A percentile compares a stretch with the other conserved stretches of the same genome.
phyloP scores from a whole-genome alignment of 2,113 vertebrate species.

The Beaufortia kweichowensis region DNA sequence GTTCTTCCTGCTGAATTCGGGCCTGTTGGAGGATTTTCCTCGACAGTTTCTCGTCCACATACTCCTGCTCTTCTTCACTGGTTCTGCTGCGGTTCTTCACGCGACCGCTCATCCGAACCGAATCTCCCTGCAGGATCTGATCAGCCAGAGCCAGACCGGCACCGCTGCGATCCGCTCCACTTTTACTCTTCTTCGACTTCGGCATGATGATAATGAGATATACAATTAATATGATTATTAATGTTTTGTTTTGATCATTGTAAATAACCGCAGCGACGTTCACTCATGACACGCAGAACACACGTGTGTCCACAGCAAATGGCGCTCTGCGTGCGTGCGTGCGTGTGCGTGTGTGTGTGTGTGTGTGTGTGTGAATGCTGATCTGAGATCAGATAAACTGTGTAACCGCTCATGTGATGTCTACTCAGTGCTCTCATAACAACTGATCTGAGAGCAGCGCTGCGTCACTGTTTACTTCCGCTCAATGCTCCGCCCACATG shows the following conservation, averaged over 20 bases:
- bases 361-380: background rate
- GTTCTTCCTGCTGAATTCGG: slow-evolving; percentile 89
- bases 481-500: background rate
- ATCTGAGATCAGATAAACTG: background rate
- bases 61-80: slow-evolving; percentile 71
- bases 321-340: background rate
- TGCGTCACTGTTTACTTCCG: slow-evolving; percentile 26
- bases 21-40: slow-evolving; percentile 90
- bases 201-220: slow-evolving; percentile 74
- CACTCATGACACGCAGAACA: background rate
- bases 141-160: slow-evolving; percentile 76
- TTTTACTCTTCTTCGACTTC: slow-evolving; percentile 76
- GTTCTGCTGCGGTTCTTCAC: slow-evolving; percentile 70
- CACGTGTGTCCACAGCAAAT: slow-evolving; percentile 26
- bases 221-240: too few relatives aligned
- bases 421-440: background rate
- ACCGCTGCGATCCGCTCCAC: slow-evolving; percentile 54
- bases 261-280: too few relatives aligned
- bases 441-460: background rate
- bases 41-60: slow-evolving; percentile 85
- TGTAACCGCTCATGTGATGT: background rate
- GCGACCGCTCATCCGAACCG: slow-evolving; percentile 69
- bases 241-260: too few relatives aligned
- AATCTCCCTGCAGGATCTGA: slow-evolving; percentile 82
- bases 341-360: background rate